Conservation (phyloP, 2,888 invertebrate genomes). For the Drosophila falleni region DNA sequence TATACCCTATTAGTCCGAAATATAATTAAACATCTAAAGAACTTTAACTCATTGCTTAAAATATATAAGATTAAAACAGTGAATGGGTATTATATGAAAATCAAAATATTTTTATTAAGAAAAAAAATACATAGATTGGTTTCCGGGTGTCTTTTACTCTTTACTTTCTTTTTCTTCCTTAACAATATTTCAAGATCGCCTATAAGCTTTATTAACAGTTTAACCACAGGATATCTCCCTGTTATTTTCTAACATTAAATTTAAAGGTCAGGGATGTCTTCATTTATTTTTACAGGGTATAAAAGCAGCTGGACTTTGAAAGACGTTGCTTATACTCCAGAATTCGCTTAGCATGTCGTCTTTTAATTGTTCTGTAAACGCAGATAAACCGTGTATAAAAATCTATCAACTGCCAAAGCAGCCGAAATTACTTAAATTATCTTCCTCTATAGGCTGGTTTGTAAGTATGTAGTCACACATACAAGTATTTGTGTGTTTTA, state of each 20-base stretch:
- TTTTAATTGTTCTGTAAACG: constrained; percentile 20
- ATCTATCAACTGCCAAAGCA: constrained; percentile 17
- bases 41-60: neutral
- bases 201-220: too few species aligned
- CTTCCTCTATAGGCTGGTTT: constrained; percentile 5
- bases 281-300: neutral
- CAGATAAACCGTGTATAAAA: neutral
- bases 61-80: neutral
- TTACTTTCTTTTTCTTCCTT: too few species aligned
- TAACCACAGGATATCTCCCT: too few species aligned
- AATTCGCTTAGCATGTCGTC: constrained; percentile 1
- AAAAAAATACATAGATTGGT: too few species aligned
- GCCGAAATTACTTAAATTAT: constrained; percentile 11
- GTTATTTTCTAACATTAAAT: neutral
- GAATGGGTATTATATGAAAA: too few species aligned
- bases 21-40: too few species aligned
- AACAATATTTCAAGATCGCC: too few species aligned
- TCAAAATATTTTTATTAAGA: too few species aligned
- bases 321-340: neutral
- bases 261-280: neutral
- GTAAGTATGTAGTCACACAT: neutral
- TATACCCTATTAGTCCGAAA: too few species aligned
- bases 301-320: neutral
- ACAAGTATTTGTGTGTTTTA: constrained; percentile 10
- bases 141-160: too few species aligned